Evolutionary conservation across 2,888 invertebrate genomes (phyloP), one percentile per base, ranked within the genome.

Genomic region (Morpho achilles): DNA sequence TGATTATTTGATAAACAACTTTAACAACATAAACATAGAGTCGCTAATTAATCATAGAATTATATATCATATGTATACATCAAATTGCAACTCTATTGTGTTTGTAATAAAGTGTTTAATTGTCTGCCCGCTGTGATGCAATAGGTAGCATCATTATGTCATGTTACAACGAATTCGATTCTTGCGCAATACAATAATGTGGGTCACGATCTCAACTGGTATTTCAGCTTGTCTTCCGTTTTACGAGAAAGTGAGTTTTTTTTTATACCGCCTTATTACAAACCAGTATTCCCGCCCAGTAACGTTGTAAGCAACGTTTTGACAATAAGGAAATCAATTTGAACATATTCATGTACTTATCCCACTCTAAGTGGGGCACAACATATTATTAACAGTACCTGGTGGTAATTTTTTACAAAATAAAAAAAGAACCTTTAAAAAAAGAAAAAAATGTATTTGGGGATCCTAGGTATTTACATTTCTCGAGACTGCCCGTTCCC

Each of bases 141-240:
- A 63, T 53, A 54, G 40, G 46, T 48, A 44, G 39, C 41, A 50
- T 55, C 61, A 59, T 63, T 63, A 61, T 63, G 59, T 59, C 63
- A 58, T 48, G 58, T 61, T 59, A 57, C 61, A 60, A 43, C 50
- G 56, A 61, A 61, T 59, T 53, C 50, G 51, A 53, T 32, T 53
- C 54, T 61, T 61, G 61, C 57, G 59, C 42, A 63, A 63, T 9
- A 7, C 45, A 9, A 39, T 10, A 45, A 61, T 61, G 58, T 66
- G 55, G 66, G 64, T 66, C 66, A 66, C 60, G 66, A 66, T 60
- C 66, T 62, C 64, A 39, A 54, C 60, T 51, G 52, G 59, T 60
- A 63, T 59, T 59, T 59, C 53, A 40, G 50, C 54, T 56, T 51
- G 58, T 54, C 57, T 63, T 63, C 63, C 63, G 61, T 66, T 66